phyloP scores from a whole-genome alignment of 2,888 invertebrate species.

The Endotricha flammealis region DNA sequence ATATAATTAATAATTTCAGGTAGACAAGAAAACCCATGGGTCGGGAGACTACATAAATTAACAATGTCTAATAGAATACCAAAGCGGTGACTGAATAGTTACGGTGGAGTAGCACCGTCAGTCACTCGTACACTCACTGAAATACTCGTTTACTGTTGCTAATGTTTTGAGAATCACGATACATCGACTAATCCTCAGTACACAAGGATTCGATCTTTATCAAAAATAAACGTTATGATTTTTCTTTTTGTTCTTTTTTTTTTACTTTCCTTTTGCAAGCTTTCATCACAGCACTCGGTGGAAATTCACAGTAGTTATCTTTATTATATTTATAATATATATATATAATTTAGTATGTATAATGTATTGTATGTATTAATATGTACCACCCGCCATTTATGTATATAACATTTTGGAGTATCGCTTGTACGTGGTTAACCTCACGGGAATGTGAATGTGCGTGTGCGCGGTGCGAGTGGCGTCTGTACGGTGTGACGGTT shows the following conservation, averaged over 20 bases:
- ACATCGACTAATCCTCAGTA: conserved; percentile 23
- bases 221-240: conserved; percentile 66
- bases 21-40: conserved; percentile 73
- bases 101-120: conserved; percentile 44
- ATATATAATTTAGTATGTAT: conserved; percentile 35
- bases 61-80: conserved; percentile 50
- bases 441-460: conserved; percentile 57
- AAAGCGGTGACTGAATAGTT: conserved; percentile 56
- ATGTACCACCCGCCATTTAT: conserved; percentile 28
- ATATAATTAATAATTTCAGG: conserved; percentile 77
- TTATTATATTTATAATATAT: conserved; percentile 26
- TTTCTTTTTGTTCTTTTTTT: conserved; percentile 61
- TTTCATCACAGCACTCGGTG: conserved; percentile 77
- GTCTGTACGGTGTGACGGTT: conserved; percentile 43
- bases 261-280: conserved; percentile 69
- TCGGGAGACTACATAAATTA: conserved; percentile 73
- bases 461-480: conserved; percentile 25
- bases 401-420: conserved; percentile 57
- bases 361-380: conserved; percentile 31
- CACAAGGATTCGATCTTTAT: conserved; percentile 25
- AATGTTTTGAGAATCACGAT: conserved; percentile 19
- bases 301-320: conserved; percentile 66
- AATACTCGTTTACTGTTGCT: conserved; percentile 3
- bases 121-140: conserved; percentile 2
- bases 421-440: conserved; percentile 66